phyloP scores from a whole-genome alignment of 2,113 vertebrate species.

The Cynocephalus volans region DNA sequence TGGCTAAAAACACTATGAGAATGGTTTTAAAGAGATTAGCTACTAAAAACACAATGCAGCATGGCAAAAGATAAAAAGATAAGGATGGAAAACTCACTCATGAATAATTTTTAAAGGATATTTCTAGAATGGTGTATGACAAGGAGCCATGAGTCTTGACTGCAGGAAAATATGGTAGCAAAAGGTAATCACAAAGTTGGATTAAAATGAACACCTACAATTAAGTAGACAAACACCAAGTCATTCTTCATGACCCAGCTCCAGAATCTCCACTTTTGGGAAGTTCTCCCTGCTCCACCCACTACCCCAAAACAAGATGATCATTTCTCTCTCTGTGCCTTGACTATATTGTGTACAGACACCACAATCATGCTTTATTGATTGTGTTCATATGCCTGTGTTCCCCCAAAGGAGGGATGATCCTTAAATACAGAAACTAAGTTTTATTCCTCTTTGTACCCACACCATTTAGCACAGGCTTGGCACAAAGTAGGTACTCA shows the following conservation, averaged over 20 bases:
- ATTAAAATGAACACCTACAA: neutral
- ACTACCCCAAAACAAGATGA: neutral
- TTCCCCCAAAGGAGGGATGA: neutral
- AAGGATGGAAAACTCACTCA: neutral
- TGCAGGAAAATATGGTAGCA: neutral
- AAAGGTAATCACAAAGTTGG: neutral
- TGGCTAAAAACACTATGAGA: neutral
- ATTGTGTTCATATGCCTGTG: neutral
- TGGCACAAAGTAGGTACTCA: neutral
- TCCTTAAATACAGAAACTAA: neutral
- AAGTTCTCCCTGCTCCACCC: neutral
- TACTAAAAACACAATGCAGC: constrained; percentile 45
- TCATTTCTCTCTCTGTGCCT: neutral
- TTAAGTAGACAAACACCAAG: neutral
- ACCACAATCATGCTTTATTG: neutral
- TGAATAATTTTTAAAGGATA: neutral
- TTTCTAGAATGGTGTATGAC: neutral
- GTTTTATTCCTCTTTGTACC: neutral
- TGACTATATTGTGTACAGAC: neutral
- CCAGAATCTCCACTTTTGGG: neutral
- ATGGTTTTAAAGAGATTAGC: constrained; percentile 29
- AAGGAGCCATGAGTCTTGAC: neutral
- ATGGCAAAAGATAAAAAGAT: neutral
- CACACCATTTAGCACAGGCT: neutral
- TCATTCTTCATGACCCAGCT: neutral